Evolutionary conservation across 2,888 invertebrate species (phyloP), one percentile per base, ranked within the genome.

Genomic region (Galeopsomyia nigrocyanea): DNA sequence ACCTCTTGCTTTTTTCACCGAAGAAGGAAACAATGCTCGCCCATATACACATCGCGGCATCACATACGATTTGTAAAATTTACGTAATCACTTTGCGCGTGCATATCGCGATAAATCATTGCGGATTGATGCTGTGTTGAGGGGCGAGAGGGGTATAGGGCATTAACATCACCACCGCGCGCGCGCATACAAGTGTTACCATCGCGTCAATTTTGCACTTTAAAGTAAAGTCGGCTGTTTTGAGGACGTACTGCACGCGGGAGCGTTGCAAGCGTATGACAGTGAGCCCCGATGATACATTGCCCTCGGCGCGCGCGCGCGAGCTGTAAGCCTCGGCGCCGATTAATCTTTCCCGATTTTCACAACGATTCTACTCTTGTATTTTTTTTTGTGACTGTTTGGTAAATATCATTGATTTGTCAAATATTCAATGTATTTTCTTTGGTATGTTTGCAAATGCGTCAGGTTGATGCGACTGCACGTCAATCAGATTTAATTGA

Each of bases 171-270:
- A n/a, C n/a, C n/a, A n/a, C n/a, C n/a, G n/a, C n/a, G n/a, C n/a
- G n/a, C 49, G 68, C 61, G 58, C 64, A 65, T 31, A 71, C 74
- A 74, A 74, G 74, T 74, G 74, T 74, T 74, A 21, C 68, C 71
- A 13, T 60, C 58, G 69, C 74, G 71, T 74, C 74, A 74, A 74
- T 74, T 74, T 71, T 47, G 71, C 51, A 68, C 71, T 71, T 74
- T 71, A 71, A 71, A 74, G 66, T 71, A 74, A 74, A 74, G 71
- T 74, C 65, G 67, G 39, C 60, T 64, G 71, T 71, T 71, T 71
- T 65, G 74, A 68, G 74, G 62, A 64, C 66, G 26, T 5, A 5
- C 2, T 26, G 26, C 26, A 26, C 26, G 56, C 47, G 22, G 9
- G 26, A 19, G 46, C 39, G 51, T 17, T n/a, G n/a, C n/a, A n/a